Percentiles rank a stretch among this genome's conserved stretches.
Evolutionary conservation across 2,888 invertebrate genomes (phyloP).

Genomic region (Busseola fusca): DNA sequence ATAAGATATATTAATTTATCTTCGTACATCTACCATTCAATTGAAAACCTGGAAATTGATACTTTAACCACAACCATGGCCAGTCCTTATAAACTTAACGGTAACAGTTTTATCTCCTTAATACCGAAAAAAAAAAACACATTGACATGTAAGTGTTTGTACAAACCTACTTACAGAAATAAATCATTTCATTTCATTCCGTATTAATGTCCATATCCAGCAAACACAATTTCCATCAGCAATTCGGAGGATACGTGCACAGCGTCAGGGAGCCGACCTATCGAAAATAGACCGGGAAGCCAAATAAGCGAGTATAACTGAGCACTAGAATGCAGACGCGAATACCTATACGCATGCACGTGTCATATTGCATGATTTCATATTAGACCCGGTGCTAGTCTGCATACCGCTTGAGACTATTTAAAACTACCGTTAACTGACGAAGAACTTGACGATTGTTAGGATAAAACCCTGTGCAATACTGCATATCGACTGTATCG

Average conservation of each 20-base stretch:
- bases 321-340: slow-evolving; percentile 69
- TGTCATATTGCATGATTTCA: slow-evolving; percentile 57
- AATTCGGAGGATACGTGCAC: slow-evolving; percentile 43
- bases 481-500: background rate
- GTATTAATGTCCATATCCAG: background rate
- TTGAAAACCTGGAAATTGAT: background rate
- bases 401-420: slow-evolving; percentile 26
- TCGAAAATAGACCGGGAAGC: slow-evolving; percentile 72
- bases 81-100: background rate
- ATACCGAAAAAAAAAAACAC: too few species aligned
- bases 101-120: background rate
- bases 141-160: too few species aligned
- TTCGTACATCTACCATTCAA: too few species aligned
- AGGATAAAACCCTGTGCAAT: background rate
- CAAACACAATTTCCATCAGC: slow-evolving; percentile 28
- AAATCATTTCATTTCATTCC: too few species aligned
- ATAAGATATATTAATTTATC: too few species aligned
- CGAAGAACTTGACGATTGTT: background rate
- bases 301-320: slow-evolving; percentile 67
- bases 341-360: slow-evolving; percentile 51
- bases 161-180: too few species aligned
- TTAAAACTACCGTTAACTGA: background rate
- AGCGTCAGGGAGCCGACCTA: slow-evolving; percentile 59
- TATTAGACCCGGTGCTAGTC: slow-evolving; percentile 45
- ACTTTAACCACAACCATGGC: background rate